Evolutionary conservation across 2,888 invertebrate species (phyloP), one percentile per base, ranked within the genome.

Genomic region (Drymonia ruficornis): DNA sequence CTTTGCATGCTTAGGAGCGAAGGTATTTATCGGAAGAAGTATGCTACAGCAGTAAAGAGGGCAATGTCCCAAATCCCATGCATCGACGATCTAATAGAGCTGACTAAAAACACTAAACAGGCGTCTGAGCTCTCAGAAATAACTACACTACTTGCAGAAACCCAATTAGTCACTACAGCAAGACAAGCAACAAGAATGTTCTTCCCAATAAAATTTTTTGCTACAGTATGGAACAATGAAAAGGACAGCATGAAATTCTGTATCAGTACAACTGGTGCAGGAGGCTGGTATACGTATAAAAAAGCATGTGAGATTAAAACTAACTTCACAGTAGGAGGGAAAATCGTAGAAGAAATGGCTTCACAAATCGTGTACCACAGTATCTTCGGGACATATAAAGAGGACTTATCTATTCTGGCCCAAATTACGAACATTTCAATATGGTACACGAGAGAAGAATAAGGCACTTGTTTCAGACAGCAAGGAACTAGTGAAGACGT

Each of bases 111-210:
- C 2, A 42, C 42, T 0, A 55, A 61, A 11, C 57, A 61, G 38
- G 63, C 70, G 0, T 62, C 64, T 1, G 70, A 72, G 8, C 23
- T 71, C 0, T 53, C 61, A 0, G 38, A 50, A 0, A 0, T 67
- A 0, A 70, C 61, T 0, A 65, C 61, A 0, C 1, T 73, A 0
- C 1, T 73, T 0, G 70, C 71, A 11, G 67, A 72, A 11, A 72
- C 68, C 2, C 11, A 68, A 0, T 9, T 72, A 0, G 36, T 74
- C 0, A 74, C 72, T 0, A 72, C 71, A 0, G 28, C 68, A 0
- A 53, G 72, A 53, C 67, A 74, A 29, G 70, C 70, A 0, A 74
- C 72, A 5, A 42, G 61, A n/a, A n/a, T n/a, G n/a, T n/a, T n/a
- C n/a, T n/a, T n/a, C n/a, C n/a, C n/a, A n/a, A n/a, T n/a, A n/a